phyloP scores from a whole-genome alignment of 2,113 vertebrate species.

The Albula goreensis region DNA sequence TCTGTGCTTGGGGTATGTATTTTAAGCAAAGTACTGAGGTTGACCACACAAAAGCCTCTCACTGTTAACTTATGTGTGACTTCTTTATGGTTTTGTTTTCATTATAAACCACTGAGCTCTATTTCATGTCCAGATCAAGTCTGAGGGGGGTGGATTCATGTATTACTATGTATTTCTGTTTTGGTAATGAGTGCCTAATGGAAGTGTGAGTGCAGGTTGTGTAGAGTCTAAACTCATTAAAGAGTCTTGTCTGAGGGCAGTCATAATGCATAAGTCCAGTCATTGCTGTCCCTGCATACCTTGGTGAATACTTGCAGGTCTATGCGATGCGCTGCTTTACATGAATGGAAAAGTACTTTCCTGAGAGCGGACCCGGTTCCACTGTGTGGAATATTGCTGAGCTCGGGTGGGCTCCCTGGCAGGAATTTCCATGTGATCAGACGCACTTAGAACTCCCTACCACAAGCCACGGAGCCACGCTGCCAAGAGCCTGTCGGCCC shows the following conservation, averaged over 20 bases:
- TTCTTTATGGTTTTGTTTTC: constrained; percentile 19
- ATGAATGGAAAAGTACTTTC: constrained; percentile 58
- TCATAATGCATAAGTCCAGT: constrained; percentile 1
- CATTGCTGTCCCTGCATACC: constrained; percentile 3
- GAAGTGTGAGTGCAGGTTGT: constrained; percentile 22
- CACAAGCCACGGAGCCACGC: constrained; percentile 27
- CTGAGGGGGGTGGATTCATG: not conserved
- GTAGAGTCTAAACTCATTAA: constrained; percentile 22
- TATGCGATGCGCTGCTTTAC: constrained; percentile 26
- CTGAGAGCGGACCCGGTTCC: constrained; percentile 19
- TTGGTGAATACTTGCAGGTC: constrained; percentile 10
- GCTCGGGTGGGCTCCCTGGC: constrained; percentile 42
- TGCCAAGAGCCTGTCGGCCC: constrained; percentile 23
- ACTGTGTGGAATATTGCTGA: not conserved
- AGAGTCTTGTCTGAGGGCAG: not conserved
- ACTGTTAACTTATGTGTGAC: not conserved
- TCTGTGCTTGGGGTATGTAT: constrained; percentile 20
- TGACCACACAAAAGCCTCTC: not conserved
- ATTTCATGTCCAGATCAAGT: constrained; percentile 2
- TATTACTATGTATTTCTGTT: not conserved
- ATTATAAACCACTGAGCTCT: constrained; percentile 2
- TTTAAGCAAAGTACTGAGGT: constrained; percentile 11
- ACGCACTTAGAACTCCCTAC: constrained; percentile 35
- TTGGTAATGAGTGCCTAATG: not conserved
- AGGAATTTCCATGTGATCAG: constrained; percentile 49